A percentile compares a stretch with the other conserved stretches of the same genome.
These are phyloP conservation scores for Hetaerina titia DNA, from an alignment of 2,888 invertebrate species.

Conservation along the genomic window DNA sequence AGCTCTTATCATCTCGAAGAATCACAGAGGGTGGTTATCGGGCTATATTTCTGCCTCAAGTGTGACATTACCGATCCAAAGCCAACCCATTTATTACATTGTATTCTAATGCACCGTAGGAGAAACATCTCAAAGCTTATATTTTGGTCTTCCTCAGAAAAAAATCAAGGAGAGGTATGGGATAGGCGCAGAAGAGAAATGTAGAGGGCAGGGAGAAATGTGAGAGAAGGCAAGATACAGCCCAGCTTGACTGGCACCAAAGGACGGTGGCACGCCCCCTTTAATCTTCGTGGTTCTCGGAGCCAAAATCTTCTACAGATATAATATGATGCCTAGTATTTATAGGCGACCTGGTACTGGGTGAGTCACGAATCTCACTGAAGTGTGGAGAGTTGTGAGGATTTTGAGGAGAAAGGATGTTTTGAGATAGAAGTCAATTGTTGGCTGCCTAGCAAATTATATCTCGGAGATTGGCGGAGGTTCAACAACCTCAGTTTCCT, in stretches of 20 bases:
- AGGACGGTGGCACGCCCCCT: background rate
- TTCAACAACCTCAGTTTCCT: background rate
- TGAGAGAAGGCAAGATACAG: background rate
- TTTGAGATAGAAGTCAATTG: background rate
- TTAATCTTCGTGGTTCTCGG: background rate
- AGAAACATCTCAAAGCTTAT: background rate
- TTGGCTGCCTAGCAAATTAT: background rate
- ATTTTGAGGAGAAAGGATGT: background rate
- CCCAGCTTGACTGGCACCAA: background rate
- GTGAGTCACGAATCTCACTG: constrained; percentile 13
- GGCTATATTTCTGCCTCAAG: background rate
- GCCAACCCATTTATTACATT: background rate
- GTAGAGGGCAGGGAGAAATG: background rate
- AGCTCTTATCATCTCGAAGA: background rate
- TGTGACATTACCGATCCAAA: background rate
- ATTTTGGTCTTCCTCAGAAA: background rate
- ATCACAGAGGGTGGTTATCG: background rate
- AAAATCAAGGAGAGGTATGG: background rate
- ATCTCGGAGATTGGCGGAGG: background rate
- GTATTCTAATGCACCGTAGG: background rate
- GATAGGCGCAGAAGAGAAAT: background rate
- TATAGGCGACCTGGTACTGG: background rate
- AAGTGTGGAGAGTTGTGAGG: background rate
- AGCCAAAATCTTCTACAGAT: background rate
- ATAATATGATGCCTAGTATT: constrained; percentile 25